Base-by-base conservation (phyloP, 2,888 invertebrate species). In the Caenorhabditis macrosperma region DNA sequence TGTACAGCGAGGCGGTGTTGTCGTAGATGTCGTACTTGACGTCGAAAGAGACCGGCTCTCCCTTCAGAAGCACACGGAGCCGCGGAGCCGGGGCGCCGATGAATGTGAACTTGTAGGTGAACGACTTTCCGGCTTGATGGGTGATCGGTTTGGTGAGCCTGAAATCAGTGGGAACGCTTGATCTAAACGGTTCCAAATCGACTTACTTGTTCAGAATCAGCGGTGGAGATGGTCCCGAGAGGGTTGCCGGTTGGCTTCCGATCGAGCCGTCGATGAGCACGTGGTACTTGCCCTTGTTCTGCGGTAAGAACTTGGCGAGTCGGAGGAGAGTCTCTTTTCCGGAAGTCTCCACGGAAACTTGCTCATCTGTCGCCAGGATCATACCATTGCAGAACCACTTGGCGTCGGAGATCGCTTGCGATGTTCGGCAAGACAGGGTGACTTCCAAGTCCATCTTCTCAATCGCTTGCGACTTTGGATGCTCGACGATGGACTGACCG, bases 361-460 rank as follows among this genome's bases (percentile, higher is more conserved):
- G 66, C 1, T 83, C 86, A 17, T 79, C 74, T 10, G 61, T n/a
- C 0, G 60, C 17, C 17, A 84, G 28, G n/a, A 80, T 68, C 82
- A 86, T 82, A 12, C 84, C 86, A 41, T 82, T 84, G 48, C 76
- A 76, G 76, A 84, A 86, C 86, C 86, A 86, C 15, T 61, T 69
- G 3, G 72, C 82, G 12, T 64, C 66, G 5, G 46, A 55, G 12
- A 86, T 83, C 2, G 76, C 59, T 20, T 74, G 41, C 9, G 64
- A 52, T 1, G 86, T 75, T 61, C 60, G 30, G 50, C 81, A 78
- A n/a, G 46, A 68, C 24, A 85, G 38, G 28, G 54, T 28, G 2
- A 81, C 67, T 50, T 67, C 72, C 3, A 77, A 77, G 28, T 79
- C 71, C 60, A 82, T 64, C 9, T 63, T 44, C 26, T 77, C 74